Conservation (phyloP, 23 tunicate species). For the Aplidium turbinatum region DNA sequence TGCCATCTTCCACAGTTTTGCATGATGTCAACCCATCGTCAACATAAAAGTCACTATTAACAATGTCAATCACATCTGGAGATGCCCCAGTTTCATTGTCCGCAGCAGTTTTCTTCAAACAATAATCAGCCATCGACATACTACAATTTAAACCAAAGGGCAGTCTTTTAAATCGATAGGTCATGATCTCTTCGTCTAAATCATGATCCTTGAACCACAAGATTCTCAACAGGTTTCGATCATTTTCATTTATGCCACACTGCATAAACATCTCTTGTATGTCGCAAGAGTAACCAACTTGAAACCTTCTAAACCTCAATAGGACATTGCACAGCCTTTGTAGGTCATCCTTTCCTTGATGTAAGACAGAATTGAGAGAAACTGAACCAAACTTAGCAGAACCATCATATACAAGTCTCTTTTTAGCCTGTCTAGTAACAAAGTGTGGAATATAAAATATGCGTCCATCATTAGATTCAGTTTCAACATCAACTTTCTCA, state of each 20-base stretch:
- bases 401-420: slow-evolving; percentile 25
- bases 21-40: background rate
- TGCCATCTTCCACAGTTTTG: background rate
- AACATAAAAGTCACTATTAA: slow-evolving; percentile 4
- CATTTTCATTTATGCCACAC: slow-evolving; percentile 15
- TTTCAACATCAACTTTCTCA: background rate
- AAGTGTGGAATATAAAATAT: slow-evolving; percentile 14
- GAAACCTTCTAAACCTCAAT: slow-evolving; percentile 12
- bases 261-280: slow-evolving; percentile 11
- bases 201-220: slow-evolving; percentile 15
- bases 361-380: slow-evolving; percentile 1
- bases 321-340: slow-evolving; percentile 3
- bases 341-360: slow-evolving; percentile 12
- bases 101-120: background rate
- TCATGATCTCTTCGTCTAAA: background rate
- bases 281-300: background rate
- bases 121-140: slow-evolving; percentile 14
- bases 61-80: background rate
- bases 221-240: slow-evolving; percentile 5
- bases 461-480: background rate
- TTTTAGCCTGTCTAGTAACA: slow-evolving; percentile 5
- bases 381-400: slow-evolving; percentile 2
- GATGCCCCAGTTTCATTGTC: background rate
- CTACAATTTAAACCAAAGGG: slow-evolving; percentile 15
- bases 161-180: slow-evolving; percentile 24